Evolutionary conservation across 2,113 vertebrate species (phyloP), one percentile per base, ranked within the genome.

Genomic region (Diphyllodes magnificus): DNA sequence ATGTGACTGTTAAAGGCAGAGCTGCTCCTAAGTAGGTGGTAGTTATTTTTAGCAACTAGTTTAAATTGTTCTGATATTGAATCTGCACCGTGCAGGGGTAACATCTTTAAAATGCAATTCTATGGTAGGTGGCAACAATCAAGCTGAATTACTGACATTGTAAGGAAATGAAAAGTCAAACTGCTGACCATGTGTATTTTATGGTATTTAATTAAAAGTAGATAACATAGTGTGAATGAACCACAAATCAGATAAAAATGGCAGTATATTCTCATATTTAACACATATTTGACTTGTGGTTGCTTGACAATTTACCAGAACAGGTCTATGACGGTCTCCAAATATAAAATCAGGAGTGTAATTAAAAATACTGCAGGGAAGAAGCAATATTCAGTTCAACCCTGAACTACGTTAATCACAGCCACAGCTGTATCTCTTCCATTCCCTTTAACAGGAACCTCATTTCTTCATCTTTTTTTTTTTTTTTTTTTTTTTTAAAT

Each of bases 171-270:
- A 99, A 99, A 99, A 99, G 98, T 99, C 99, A 99, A 99, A 99
- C 98, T 99, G 98, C 98, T 99, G 98, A 98, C 98, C 98, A 98
- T 97, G 98, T 98, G 98, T 98, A 98, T 99, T 99, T 99, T 98
- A 98, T 97, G 96, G 98, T 99, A 99, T 99, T 99, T 99, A 99
- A 99, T 99, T 99, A 99, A 99, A 99, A 99, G 98, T 98, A 99
- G 99, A 99, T 99, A 99, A 99, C 98, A 96, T 98, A 98, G 98
- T 98, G 97, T 98, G 99, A 98, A 98, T 99, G 99, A 99, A 98
- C 92, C 98, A 98, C 98, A 99, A 98, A 99, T 99, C 99, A 99
- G 99, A 99, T 99, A 99, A 99, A 99, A 99, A 98, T 98, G 98
- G 98, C 98, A 98, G 97, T 97, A 98, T 98, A 98, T 99, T 99